Evolutionary conservation across 1,140 invertebrate species (phyloP).

Genomic region (Notospermus geniculatus): DNA sequence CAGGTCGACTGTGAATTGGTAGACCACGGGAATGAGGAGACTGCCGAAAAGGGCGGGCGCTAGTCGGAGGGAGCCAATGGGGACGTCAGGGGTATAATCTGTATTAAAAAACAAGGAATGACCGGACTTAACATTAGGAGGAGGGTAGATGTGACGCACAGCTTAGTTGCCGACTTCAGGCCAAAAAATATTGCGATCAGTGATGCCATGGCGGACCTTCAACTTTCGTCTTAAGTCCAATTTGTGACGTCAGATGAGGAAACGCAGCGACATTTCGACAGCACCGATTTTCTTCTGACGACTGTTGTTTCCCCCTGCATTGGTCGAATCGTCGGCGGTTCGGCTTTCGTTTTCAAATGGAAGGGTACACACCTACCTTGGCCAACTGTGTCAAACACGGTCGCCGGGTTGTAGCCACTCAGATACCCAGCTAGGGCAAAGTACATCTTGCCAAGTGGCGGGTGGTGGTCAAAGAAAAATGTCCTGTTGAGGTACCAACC

Average conservation of each 20-base stretch:
- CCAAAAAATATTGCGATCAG: too few relatives aligned
- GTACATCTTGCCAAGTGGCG: slow-evolving; percentile 89
- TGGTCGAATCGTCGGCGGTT: too few relatives aligned
- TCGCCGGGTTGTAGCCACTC: slow-evolving; percentile 80
- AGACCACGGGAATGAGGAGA: slow-evolving; percentile 77
- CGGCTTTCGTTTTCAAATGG: too few relatives aligned
- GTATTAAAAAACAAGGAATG: neutral
- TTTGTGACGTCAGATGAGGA: too few relatives aligned
- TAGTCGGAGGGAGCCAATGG: slow-evolving; percentile 78
- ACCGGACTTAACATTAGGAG: neutral
- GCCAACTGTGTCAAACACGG: slow-evolving; percentile 63
- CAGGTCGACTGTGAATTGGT: slow-evolving; percentile 80
- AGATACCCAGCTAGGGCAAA: slow-evolving; percentile 71
- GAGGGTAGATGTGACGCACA: neutral
- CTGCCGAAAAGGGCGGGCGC: slow-evolving; percentile 88
- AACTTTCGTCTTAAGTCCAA: neutral
- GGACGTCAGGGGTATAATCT: slow-evolving; percentile 59
- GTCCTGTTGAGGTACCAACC: slow-evolving; percentile 85
- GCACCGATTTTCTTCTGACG: too few relatives aligned
- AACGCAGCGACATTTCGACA: neutral
- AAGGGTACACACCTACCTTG: slow-evolving; percentile 49
- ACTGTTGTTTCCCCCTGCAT: too few relatives aligned
- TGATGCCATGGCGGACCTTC: too few relatives aligned
- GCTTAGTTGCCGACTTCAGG: neutral
- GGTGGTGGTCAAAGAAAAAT: slow-evolving; percentile 96